phyloP scores from a whole-genome alignment of 2,888 invertebrate species.

The Nebria brevicollis region DNA sequence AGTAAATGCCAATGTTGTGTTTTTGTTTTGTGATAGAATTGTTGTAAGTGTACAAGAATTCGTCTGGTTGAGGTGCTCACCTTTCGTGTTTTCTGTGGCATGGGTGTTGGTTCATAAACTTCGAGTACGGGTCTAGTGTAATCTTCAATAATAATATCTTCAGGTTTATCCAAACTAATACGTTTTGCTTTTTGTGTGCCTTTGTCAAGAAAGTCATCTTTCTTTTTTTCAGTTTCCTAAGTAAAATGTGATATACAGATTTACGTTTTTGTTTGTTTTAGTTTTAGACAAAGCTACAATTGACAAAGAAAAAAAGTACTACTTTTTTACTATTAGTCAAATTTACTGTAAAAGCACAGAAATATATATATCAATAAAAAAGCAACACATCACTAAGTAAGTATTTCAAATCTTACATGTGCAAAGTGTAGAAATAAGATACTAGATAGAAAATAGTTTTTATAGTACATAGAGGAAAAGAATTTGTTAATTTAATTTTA shows the following conservation, averaged over 20 bases:
- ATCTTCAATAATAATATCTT: slow-evolving; percentile 66
- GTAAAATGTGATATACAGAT: slow-evolving; percentile 37
- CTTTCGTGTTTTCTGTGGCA: slow-evolving; percentile 50
- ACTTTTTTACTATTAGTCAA: background rate
- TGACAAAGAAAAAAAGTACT: background rate
- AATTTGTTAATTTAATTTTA: background rate
- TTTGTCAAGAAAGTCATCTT: slow-evolving; percentile 52
- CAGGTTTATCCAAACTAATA: slow-evolving; percentile 41
- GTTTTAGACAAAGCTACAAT: slow-evolving; percentile 5
- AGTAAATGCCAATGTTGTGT: background rate
- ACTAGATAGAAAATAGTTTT: background rate
- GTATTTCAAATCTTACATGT: background rate
- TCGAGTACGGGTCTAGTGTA: slow-evolving; percentile 81
- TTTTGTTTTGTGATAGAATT: background rate
- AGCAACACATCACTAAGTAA: background rate
- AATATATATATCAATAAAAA: background rate
- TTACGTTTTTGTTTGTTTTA: slow-evolving; percentile 25
- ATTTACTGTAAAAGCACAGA: background rate
- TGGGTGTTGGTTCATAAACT: slow-evolving; percentile 68
- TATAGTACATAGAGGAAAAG: background rate
- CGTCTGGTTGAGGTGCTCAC: slow-evolving; percentile 52
- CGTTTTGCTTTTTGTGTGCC: slow-evolving; percentile 52
- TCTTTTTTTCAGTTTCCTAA: slow-evolving; percentile 55
- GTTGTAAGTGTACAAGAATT: slow-evolving; percentile 5
- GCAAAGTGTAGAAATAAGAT: slow-evolving; percentile 1